These are phyloP conservation scores for Watsonalla cultraria DNA, from an alignment of 2,888 invertebrate species.

Conservation along the genomic window DNA sequence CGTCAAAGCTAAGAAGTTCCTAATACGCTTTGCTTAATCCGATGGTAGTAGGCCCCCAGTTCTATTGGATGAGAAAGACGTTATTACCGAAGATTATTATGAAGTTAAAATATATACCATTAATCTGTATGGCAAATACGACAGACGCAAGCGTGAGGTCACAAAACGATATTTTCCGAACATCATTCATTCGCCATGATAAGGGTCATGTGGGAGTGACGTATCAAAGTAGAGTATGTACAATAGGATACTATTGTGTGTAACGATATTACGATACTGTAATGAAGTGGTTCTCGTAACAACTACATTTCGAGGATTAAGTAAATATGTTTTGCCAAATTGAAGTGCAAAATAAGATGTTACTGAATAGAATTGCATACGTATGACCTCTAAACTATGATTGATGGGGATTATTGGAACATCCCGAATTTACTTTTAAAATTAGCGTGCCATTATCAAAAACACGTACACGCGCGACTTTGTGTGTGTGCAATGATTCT, in stretches of 20 bases:
- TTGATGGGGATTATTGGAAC: too few species aligned
- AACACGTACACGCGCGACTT: too few species aligned
- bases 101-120: slow-evolving; percentile 1
- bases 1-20: too few species aligned
- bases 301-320: background rate
- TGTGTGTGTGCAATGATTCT: too few species aligned
- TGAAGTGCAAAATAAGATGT: too few species aligned
- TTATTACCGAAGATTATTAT: background rate
- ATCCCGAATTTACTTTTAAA: too few species aligned
- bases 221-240: slow-evolving; percentile 3
- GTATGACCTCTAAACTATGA: too few species aligned
- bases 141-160: background rate
- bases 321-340: background rate
- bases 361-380: too few species aligned
- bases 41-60: too few species aligned
- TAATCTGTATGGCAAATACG: slow-evolving; percentile 1
- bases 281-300: background rate
- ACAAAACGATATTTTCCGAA: slow-evolving; percentile 5
- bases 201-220: slow-evolving; percentile 7
- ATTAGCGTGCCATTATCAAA: too few species aligned
- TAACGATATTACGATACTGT: background rate
- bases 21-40: too few species aligned
- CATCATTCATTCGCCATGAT: slow-evolving; percentile 7
- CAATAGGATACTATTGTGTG: background rate
- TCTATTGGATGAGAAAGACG: too few species aligned